Evolutionary conservation across 2,888 invertebrate species (phyloP).

Genomic region (Thecocarcelia acutangulata): DNA sequence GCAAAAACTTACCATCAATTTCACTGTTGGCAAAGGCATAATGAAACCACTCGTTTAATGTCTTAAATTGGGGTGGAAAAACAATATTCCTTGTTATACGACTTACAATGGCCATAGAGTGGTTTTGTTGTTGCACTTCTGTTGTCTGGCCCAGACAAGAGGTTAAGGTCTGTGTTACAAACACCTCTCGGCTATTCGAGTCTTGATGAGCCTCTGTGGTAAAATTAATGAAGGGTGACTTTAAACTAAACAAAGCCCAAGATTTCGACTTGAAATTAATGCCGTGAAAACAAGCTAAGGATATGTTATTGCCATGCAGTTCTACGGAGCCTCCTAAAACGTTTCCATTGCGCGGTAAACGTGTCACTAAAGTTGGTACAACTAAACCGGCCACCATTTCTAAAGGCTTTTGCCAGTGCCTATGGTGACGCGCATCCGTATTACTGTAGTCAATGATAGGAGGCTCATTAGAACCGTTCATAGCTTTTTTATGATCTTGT

Average conservation of each 20-base stretch:
- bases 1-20: constrained; percentile 88
- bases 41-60: constrained; percentile 97
- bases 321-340: constrained; percentile 94
- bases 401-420: constrained; percentile 97
- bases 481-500: constrained; percentile 79
- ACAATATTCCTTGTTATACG: constrained; percentile 94
- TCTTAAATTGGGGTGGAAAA: constrained; percentile 97
- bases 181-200: constrained; percentile 87
- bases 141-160: constrained; percentile 91
- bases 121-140: constrained; percentile 86
- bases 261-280: constrained; percentile 97
- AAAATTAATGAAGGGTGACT: constrained; percentile 95
- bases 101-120: constrained; percentile 97
- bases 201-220: constrained; percentile 96
- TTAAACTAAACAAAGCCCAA: constrained; percentile 97
- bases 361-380: constrained; percentile 87
- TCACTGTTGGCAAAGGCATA: constrained; percentile 97
- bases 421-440: constrained; percentile 89
- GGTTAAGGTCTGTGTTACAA: constrained; percentile 94
- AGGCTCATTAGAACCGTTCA: constrained; percentile 53
- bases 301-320: constrained; percentile 93
- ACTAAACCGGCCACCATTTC: constrained; percentile 90
- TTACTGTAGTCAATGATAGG: constrained; percentile 77
- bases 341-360: constrained; percentile 87
- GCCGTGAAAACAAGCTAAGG: constrained; percentile 98